Evolutionary conservation across 2,797 vertebrate genomes (phyloP).

Genomic region (Xiphorhynchus erythropygius): DNA sequence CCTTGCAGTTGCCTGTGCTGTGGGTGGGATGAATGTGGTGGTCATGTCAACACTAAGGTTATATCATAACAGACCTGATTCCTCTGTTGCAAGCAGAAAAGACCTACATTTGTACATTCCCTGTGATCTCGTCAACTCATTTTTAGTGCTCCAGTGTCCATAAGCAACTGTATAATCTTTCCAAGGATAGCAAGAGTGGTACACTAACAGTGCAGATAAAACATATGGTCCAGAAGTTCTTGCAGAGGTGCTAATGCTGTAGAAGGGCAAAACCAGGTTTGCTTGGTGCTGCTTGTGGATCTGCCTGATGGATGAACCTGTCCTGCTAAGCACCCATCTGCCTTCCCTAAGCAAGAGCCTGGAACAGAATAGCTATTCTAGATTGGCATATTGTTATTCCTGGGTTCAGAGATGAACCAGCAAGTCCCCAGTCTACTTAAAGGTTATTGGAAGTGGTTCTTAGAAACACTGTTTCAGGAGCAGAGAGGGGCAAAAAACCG

Average conservation of each 20-base stretch:
- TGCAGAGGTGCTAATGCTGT: neutral
- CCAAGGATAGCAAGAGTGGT: neutral
- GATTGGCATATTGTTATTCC: neutral
- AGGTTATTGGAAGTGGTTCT: neutral
- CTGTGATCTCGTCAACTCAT: neutral
- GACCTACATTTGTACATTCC: neutral
- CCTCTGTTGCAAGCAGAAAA: neutral
- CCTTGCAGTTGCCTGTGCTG: neutral
- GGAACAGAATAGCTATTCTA: neutral
- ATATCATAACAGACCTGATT: neutral
- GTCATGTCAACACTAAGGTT: neutral
- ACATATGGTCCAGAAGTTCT: neutral
- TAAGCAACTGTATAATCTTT: neutral
- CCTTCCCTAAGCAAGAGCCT: rapidly evolving
- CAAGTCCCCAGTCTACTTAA: neutral
- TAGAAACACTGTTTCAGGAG: neutral
- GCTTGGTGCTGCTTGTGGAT: neutral
- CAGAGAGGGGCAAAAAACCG: neutral
- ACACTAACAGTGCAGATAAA: neutral
- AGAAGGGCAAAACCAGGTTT: neutral
- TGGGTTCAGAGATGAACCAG: neutral
- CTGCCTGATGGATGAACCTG: neutral
- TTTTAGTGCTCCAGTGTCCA: neutral
- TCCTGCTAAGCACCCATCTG: neutral
- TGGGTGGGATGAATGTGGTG: neutral